Percentiles rank a stretch among this genome's conserved stretches.
Evolutionary conservation across 2,888 invertebrate genomes (phyloP).

Genomic region (Pandemis heparana): DNA sequence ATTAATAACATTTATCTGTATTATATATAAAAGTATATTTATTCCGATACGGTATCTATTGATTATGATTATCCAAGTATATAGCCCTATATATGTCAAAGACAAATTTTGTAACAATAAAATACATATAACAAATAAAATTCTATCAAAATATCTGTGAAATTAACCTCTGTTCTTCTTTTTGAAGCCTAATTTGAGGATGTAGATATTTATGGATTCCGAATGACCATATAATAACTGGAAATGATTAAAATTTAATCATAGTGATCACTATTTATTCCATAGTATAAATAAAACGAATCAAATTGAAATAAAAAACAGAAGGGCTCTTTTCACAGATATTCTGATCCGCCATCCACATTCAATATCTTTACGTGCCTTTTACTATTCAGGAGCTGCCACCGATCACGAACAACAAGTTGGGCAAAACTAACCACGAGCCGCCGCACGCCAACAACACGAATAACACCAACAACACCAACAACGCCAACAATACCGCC

Average conservation of each 20-base stretch:
- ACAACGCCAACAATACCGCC: conserved; percentile 51
- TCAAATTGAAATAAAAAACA: conserved; percentile 1
- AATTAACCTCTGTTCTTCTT: not conserved
- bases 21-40: conserved; percentile 47
- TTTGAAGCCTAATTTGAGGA: too few relatives aligned
- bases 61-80: conserved; percentile 28
- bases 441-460: conserved; percentile 50
- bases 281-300: not conserved
- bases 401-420: conserved; percentile 78
- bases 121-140: conserved; percentile 1
- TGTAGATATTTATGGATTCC: too few relatives aligned
- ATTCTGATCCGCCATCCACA: not conserved
- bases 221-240: too few relatives aligned
- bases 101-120: conserved; percentile 15
- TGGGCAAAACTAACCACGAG: conserved; percentile 56
- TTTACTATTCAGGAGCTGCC: conserved; percentile 73
- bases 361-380: conserved; percentile 14
- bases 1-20: conserved; percentile 50
- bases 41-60: conserved; percentile 37
- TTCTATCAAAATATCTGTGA: conserved; percentile 23
- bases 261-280: not conserved
- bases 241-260: too few relatives aligned
- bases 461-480: conserved; percentile 42
- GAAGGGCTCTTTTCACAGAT: conserved; percentile 5
- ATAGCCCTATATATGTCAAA: conserved; percentile 25